Percentiles rank a stretch among this genome's conserved stretches.
phyloP scores from a whole-genome alignment of 2,888 invertebrate species.

The Cataglyphis livida region DNA sequence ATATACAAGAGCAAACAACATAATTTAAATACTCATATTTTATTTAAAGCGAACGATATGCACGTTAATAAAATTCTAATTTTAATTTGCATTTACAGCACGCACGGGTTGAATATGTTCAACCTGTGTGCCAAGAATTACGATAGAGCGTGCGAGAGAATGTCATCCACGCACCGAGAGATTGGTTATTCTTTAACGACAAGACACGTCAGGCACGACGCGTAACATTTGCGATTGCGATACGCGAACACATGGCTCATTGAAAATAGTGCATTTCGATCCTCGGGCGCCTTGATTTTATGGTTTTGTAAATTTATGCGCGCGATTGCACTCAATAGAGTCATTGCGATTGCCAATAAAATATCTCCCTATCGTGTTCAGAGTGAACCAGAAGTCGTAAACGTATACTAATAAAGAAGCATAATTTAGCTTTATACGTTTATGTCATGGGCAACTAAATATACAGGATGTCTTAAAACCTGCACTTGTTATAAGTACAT shows the following conservation, averaged over 20 bases:
- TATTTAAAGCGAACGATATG: not conserved
- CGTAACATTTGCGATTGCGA: slow-evolving; percentile 37
- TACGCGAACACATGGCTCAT: slow-evolving; percentile 1
- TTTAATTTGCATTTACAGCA: not conserved
- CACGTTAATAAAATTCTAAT: slow-evolving; percentile 25
- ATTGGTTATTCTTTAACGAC: slow-evolving; percentile 25
- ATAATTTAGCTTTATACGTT: not conserved
- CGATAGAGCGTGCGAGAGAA: slow-evolving; percentile 42
- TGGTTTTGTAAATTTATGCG: slow-evolving; percentile 33
- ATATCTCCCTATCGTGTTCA: not conserved
- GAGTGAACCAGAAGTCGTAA: not conserved
- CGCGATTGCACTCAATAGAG: not conserved
- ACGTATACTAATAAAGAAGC: not conserved
- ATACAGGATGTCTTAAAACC: not conserved
- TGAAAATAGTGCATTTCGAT: slow-evolving; percentile 56
- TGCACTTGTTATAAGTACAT: not conserved
- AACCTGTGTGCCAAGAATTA: slow-evolving; percentile 7
- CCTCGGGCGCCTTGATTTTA: slow-evolving; percentile 20
- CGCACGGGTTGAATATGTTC: not conserved
- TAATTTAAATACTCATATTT: slow-evolving; percentile 4
- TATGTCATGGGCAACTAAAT: not conserved
- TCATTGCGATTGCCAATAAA: slow-evolving; percentile 10
- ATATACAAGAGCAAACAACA: not conserved
- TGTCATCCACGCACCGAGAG: not conserved
- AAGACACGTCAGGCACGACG: slow-evolving; percentile 23